Evolutionary conservation across 1,140 invertebrate genomes (phyloP), one percentile per base, ranked within the genome.

Genomic region (Platyscapa corneri): DNA sequence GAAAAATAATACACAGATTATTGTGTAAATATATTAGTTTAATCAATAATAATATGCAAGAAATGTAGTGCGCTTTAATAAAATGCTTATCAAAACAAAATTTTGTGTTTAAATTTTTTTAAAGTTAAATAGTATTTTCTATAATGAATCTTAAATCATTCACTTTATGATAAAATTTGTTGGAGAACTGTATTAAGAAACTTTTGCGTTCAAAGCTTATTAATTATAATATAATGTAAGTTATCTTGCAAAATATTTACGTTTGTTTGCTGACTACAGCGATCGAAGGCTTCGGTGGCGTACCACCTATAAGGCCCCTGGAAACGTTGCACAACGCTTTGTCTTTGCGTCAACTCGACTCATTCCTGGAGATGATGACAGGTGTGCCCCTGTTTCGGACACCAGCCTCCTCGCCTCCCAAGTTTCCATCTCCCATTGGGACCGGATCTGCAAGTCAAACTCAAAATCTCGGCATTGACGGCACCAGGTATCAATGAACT

Each of bases 251-350:
- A 8, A 30, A 64, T 30, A 30, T 64, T n/a, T 64, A 6, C n/a
- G 12, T 64, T 34, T n/a, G 20, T n/a, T n/a, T 7, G 42, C 18
- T 23, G 32, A 87, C n/a, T 89, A 20, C 89, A 95, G 96, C 95
- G 64, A 95, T 97, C 89, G 96, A 97, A 92, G 97, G 96, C 64
- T 97, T 97, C 91, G 97, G 96, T 42, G 97, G 97, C 88, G 98
- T 99, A 72, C 98, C 98, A 60, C 96, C 97, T 0, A 98, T 99
- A 87, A 95, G 98, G 75, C 98, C 98, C 0, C 91, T 99, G 89
- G 98, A 99, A 93, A 99, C 98, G 6, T 93, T 99, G 53, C 98
- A 99, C 93, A 99, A 99, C 93, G 97, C 98, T 46, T 93, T 99
- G 85, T 99, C 98, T 42, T 94, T 99, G 87, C 95, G 96, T 60